Conservation (phyloP, 1,140 invertebrate species). For the Nephila pilipes region DNA sequence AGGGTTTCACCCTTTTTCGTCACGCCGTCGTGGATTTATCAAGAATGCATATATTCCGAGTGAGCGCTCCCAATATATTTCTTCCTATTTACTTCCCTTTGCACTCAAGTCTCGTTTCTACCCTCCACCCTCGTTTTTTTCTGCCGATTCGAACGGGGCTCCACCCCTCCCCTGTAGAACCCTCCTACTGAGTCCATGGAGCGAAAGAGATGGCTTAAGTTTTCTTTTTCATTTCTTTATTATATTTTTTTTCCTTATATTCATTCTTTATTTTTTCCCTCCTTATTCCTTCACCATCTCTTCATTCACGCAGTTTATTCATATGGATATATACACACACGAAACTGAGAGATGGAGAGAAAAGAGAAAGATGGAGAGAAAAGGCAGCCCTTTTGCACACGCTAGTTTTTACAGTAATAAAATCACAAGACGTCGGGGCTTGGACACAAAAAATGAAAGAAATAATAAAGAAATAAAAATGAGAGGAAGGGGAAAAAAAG, state of each 20-base stretch:
- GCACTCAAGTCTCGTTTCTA: conserved; percentile 10
- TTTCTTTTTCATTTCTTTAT: conserved; percentile 22
- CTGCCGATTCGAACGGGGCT: background rate
- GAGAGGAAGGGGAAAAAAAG: conserved; percentile 10
- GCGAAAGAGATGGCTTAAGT: conserved; percentile 62
- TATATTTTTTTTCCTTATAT: conserved; percentile 36
- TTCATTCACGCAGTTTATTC: conserved; percentile 66
- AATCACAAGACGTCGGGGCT: conserved; percentile 68
- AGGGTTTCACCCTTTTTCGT: conserved; percentile 35
- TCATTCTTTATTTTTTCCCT: background rate
- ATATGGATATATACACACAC: conserved; percentile 23
- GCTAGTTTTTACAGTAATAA: conserved; percentile 76
- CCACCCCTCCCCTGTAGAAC: background rate
- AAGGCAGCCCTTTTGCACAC: background rate
- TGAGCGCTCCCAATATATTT: conserved; percentile 70
- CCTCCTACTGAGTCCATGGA: background rate
- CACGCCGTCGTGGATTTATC: conserved; percentile 60
- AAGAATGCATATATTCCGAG: conserved; percentile 75
- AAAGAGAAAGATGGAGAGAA: background rate
- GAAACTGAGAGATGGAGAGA: background rate
- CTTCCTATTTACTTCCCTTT: conserved; percentile 65
- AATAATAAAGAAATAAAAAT: background rate
- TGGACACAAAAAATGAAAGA: conserved; percentile 5
- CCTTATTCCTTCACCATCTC: background rate
- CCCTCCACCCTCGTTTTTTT: background rate